A percentile compares a stretch with the other conserved stretches of the same genome.
Evolutionary conservation across 2,113 vertebrate species (phyloP).

Genomic region (Globicephala melas): DNA sequence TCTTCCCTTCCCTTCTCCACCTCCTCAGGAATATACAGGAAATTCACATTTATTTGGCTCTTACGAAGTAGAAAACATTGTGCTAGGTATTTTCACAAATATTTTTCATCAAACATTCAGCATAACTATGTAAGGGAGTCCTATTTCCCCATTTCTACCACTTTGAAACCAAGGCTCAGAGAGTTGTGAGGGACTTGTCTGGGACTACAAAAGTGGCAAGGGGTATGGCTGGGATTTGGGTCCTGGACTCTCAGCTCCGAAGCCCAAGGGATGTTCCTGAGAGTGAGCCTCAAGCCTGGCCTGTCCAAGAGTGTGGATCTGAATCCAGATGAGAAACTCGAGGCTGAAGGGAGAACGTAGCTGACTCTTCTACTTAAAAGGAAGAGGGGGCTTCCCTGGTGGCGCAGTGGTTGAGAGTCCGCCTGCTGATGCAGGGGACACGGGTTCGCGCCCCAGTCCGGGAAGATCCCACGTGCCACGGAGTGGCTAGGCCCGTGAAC

Average conservation of each 20-base stretch:
- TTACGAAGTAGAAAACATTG: neutral
- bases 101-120: neutral
- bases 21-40: neutral
- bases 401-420: too few species aligned
- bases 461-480: too few species aligned
- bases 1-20: neutral
- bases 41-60: neutral
- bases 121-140: neutral
- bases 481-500: too few species aligned
- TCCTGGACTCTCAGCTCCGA: neutral
- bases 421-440: too few species aligned
- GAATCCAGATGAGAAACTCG: conserved; percentile 18
- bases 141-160: neutral
- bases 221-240: neutral
- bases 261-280: neutral
- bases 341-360: neutral
- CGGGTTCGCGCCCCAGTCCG: too few species aligned
- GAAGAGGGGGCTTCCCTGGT: neutral
- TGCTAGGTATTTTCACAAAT: conserved; percentile 1
- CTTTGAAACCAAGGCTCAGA: neutral
- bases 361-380: neutral
- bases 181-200: neutral
- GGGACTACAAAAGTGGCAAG: neutral
- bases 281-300: neutral
- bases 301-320: neutral